These are phyloP conservation scores for Axis porcinus DNA, from an alignment of 2,113 vertebrate species.

Conservation along the genomic window DNA sequence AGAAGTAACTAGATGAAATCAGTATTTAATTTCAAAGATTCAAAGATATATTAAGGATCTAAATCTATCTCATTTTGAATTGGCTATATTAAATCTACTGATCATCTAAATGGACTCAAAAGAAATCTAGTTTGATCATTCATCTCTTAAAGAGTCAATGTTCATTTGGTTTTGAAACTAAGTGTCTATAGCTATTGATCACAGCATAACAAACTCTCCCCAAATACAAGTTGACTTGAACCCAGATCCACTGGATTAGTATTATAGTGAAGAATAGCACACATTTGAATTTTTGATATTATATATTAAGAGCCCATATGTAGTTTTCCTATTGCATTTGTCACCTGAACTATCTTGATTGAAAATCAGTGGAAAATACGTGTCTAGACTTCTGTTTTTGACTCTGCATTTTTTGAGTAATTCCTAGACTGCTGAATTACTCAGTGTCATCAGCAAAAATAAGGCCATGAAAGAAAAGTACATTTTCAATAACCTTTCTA, in stretches of 20 bases:
- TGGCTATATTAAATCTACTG: not conserved
- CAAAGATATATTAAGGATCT: not conserved
- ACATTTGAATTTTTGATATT: not conserved
- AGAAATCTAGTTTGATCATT: not conserved
- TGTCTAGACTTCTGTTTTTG: not conserved
- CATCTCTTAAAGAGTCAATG: not conserved
- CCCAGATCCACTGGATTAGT: not conserved
- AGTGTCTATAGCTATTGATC: not conserved
- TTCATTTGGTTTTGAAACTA: not conserved
- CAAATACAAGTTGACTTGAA: not conserved
- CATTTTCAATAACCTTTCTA: constrained; percentile 26
- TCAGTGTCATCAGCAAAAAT: constrained; percentile 41
- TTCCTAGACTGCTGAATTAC: not conserved
- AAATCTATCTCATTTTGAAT: not conserved
- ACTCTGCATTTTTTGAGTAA: not conserved
- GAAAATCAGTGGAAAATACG: not conserved
- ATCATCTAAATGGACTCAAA: not conserved
- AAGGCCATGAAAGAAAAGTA: constrained; percentile 29
- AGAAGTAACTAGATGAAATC: not conserved
- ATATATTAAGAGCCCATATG: not conserved
- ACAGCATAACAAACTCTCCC: not conserved
- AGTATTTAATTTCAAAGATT: not conserved
- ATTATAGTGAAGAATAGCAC: not conserved
- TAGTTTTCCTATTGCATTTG: not conserved
- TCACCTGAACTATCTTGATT: not conserved